Evolutionary conservation across 2,113 vertebrate species (phyloP).

Genomic region (Verasper variegatus): DNA sequence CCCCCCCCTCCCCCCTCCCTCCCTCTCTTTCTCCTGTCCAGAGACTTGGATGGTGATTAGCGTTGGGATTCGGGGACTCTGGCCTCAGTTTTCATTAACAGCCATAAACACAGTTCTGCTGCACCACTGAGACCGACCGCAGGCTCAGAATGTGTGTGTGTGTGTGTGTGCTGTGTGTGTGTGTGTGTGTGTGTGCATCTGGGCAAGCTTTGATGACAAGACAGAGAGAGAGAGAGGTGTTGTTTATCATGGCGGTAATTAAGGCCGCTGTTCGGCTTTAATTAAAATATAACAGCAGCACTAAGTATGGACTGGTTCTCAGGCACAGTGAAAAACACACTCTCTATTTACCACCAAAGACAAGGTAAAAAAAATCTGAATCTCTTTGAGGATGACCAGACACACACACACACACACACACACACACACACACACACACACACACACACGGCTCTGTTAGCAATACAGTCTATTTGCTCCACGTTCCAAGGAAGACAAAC

Average conservation of each 20-base stretch:
- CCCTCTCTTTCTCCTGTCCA: constrained; percentile 42
- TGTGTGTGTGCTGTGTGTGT: constrained; percentile 32
- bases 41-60: constrained; percentile 79
- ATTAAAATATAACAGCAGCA: constrained; percentile 76
- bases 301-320: constrained; percentile 52
- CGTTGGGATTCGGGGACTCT: constrained; percentile 72
- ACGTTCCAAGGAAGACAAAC: too few species aligned
- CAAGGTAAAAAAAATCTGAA: constrained; percentile 10
- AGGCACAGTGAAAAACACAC: constrained; percentile 22
- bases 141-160: constrained; percentile 40
- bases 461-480: not conserved
- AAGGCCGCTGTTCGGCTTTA: constrained; percentile 71
- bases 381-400: not conserved
- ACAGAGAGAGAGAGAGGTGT: constrained; percentile 48
- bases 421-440: not conserved
- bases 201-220: constrained; percentile 63
- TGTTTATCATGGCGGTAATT: constrained; percentile 81
- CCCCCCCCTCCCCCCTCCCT: not conserved
- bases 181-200: constrained; percentile 26
- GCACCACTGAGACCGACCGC: constrained; percentile 58
- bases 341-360: constrained; percentile 34
- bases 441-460: not conserved
- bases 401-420: constrained; percentile 5
- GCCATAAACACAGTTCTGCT: constrained; percentile 76
- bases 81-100: constrained; percentile 79